Evolutionary conservation across 2,888 invertebrate genomes (phyloP).

Genomic region (Catotricha subobsoleta): DNA sequence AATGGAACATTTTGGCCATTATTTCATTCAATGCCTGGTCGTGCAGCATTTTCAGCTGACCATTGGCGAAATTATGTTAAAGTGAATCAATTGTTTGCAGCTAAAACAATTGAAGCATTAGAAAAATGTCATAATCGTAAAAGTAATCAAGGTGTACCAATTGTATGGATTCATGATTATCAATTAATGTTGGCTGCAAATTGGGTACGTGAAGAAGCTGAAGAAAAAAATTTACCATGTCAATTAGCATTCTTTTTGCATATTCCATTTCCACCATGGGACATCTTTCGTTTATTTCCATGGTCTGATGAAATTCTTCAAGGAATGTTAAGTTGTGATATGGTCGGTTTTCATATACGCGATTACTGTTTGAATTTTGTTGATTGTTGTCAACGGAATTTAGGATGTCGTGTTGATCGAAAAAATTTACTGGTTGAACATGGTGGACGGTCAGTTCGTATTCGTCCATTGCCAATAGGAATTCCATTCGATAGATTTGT

Average conservation of each 20-base stretch:
- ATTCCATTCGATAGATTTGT: slow-evolving; percentile 78
- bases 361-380: slow-evolving; percentile 84
- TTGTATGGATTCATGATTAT: slow-evolving; percentile 90
- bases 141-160: slow-evolving; percentile 34
- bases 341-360: slow-evolving; percentile 84
- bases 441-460: slow-evolving; percentile 66
- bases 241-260: slow-evolving; percentile 86
- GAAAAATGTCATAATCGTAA: slow-evolving; percentile 33
- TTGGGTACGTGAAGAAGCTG: slow-evolving; percentile 72
- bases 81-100: slow-evolving; percentile 68
- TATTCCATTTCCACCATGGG: slow-evolving; percentile 91
- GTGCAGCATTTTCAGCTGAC: slow-evolving; percentile 64
- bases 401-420: slow-evolving; percentile 75
- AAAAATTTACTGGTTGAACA: slow-evolving; percentile 75
- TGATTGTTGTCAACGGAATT: slow-evolving; percentile 71
- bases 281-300: slow-evolving; percentile 74
- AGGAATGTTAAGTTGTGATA: slow-evolving; percentile 80
- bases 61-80: slow-evolving; percentile 68
- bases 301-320: slow-evolving; percentile 89
- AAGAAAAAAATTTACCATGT: slow-evolving; percentile 55
- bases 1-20: slow-evolving; percentile 86
- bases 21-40: slow-evolving; percentile 82
- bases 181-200: slow-evolving; percentile 85
- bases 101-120: slow-evolving; percentile 54
- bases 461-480: slow-evolving; percentile 73